Evolutionary conservation across 1,140 invertebrate species (phyloP), one percentile per base, ranked within the genome.

Genomic region (Apis florea): DNA sequence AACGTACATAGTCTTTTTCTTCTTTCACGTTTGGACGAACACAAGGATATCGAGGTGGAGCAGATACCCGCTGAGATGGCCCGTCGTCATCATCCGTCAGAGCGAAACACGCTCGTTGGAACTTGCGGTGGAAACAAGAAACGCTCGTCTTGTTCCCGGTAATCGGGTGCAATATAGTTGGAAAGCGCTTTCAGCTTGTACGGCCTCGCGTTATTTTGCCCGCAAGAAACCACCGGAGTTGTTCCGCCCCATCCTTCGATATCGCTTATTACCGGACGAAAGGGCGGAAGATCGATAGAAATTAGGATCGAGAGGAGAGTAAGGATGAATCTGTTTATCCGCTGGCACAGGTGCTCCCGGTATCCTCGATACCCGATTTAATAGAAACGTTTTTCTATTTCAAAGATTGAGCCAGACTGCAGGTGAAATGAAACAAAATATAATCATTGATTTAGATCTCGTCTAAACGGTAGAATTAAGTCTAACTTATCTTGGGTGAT

Each of bases 121-220:
- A n/a, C 71, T 79, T 81, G 87, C 83, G 75, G 77, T 83, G 72
- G 74, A 83, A 82, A 85, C 85, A 84, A 88, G 88, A 89, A 89
- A 87, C 76, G 67, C 73, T 40, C 67, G 64, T 69, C 81, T 88
- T 83, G 86, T 89, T 89, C 85, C 79, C 69, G 83, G 84, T 86
- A 88, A 86, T 89, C 85, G 83, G 78, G 79, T 70, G 78, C 66
- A 74, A n/a, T 84, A 89, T 86, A 82, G 79, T 86, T 83, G 86
- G 88, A 86, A 84, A 84, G 53, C 58, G 83, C 83, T 71, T 40
- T 51, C 58, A 67, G 77, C 79, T 82, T 72, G 17, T 47, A 40
- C 26, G 47, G 78, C 68, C 68, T 21, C 6, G 77, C 51, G 59
- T 31, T 53, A 26, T 10, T 63, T 12, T 72, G 59, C 49, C 58